Evolutionary conservation across 2,113 vertebrate species (phyloP), one percentile per base, ranked within the genome.

Genomic region (Glareola pratincola): DNA sequence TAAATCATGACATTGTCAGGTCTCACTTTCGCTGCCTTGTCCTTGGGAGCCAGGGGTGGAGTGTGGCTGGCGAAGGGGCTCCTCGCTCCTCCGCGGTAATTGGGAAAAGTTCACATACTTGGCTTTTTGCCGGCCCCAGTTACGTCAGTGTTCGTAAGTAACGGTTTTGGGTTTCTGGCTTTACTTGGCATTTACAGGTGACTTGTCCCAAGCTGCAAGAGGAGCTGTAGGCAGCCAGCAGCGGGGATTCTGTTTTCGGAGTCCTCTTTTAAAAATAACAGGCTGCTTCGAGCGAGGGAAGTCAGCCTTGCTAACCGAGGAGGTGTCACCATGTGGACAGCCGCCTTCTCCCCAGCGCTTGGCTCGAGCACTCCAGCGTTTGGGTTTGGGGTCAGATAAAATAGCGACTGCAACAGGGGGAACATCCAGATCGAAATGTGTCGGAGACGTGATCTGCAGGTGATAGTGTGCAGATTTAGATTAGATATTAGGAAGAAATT

Each of bases 51-150:
- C 59, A 45, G 67, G 72, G 57, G 12, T 48, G 89, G 72, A 93
- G 71, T 2, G 57, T 37, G 77, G 53, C 60, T 17, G 80, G 26
- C 2, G 8, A 47, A 50, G 80, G 34, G 23, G 36, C 68, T 67
- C 19, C 67, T 79, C 11, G 4, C 75, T 93, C 85, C 87, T 76
- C 92, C 18, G 30, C n/a, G 9, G 64, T 59, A 32, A 50, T 53
- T 62, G 91, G 88, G 85, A 62, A 95, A 97, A 97, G 97, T 98
- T 98, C 98, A 97, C 94, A 97, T 97, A 97, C 84, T 96, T 98
- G 98, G 97, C 97, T n/a, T 21, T 6, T 36, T 45, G 92, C 95
- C 90, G 24, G 62, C 78, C 7, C 81, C 4, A 5, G 94, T 92
- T 78, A 94, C 95, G 57, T 97, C 91, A 74, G 94, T 3, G 80